Evolutionary conservation across 2,888 invertebrate genomes (phyloP).

Genomic region (Sarcophaga subvicina): DNA sequence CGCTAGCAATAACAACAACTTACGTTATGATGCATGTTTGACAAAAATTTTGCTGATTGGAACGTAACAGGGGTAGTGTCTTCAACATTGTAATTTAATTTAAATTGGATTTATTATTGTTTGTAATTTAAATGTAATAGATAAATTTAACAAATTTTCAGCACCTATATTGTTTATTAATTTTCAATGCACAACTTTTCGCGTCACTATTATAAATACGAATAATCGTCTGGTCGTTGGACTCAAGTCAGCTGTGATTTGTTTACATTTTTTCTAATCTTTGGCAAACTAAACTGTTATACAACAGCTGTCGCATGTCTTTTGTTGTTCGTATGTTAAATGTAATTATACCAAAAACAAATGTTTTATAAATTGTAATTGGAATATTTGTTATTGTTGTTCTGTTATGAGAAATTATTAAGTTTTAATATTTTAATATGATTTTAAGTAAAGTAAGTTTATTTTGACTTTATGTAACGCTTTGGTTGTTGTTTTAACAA

Average conservation of each 20-base stretch:
- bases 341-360: neutral
- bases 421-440: conserved; percentile 32
- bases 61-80: conserved; percentile 23
- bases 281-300: conserved; percentile 21
- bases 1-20: conserved; percentile 14
- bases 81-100: conserved; percentile 48
- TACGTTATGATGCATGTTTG: conserved; percentile 54
- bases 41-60: neutral
- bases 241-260: conserved; percentile 17
- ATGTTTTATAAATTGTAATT: neutral
- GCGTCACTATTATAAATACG: conserved; percentile 7
- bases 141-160: conserved; percentile 33
- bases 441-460: conserved; percentile 54
- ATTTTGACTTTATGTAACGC: neutral
- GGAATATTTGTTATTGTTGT: neutral
- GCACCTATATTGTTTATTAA: neutral
- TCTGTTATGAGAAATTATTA: neutral
- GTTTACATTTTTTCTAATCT: neutral
- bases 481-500: neutral
- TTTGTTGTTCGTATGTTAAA: conserved; percentile 8
- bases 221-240: neutral
- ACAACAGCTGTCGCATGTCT: conserved; percentile 14
- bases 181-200: neutral
- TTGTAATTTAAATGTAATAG: conserved; percentile 21
- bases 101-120: neutral